phyloP scores from a whole-genome alignment of 2,888 invertebrate species.

The Trachelus tabidus region DNA sequence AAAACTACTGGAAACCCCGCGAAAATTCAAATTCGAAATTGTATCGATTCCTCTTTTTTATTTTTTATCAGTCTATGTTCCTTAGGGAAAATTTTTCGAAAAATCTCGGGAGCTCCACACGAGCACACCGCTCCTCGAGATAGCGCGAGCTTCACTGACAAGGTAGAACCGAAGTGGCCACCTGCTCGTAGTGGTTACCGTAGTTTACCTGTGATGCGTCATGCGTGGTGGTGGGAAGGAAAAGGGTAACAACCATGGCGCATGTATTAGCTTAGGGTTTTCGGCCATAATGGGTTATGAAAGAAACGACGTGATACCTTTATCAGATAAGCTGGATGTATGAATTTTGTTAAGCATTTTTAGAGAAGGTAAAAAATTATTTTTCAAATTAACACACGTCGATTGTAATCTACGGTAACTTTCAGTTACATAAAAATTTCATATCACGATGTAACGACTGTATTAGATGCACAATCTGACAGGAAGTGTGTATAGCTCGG shows the following conservation, averaged over 20 bases:
- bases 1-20: slow-evolving; percentile 1
- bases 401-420: too few species aligned
- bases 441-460: too few species aligned
- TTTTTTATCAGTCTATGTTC: background rate
- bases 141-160: slow-evolving; percentile 61
- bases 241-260: background rate
- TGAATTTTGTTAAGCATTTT: too few species aligned
- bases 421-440: too few species aligned
- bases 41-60: background rate
- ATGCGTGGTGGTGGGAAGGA: slow-evolving; percentile 42
- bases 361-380: too few species aligned
- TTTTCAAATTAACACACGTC: too few species aligned
- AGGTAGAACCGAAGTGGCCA: slow-evolving; percentile 50
- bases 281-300: too few species aligned
- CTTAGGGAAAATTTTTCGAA: background rate
- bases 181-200: slow-evolving; percentile 58
- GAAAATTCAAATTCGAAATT: slow-evolving; percentile 1
- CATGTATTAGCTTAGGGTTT: background rate
- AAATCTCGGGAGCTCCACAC: slow-evolving; percentile 14
- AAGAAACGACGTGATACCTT: too few species aligned
- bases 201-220: slow-evolving; percentile 55
- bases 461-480: too few species aligned
- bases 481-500: too few species aligned
- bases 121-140: slow-evolving; percentile 40
- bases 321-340: too few species aligned